These are phyloP conservation scores for Tipula helvola DNA, from an alignment of 2,888 invertebrate genomes.

Conservation along the genomic window DNA sequence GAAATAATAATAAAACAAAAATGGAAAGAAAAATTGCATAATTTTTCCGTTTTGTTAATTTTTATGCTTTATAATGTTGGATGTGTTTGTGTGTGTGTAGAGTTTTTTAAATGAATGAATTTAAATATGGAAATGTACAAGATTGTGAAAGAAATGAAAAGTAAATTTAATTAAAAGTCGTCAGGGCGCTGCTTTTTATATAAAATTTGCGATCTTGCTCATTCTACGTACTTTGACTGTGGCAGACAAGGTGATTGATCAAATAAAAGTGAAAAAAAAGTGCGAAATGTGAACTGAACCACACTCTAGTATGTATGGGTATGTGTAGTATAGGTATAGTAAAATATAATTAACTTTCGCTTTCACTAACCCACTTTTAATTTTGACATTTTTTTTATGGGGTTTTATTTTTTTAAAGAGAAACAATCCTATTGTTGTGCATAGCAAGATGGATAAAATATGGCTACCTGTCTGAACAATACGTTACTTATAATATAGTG, in stretches of 20 bases:
- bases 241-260: neutral
- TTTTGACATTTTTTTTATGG: neutral
- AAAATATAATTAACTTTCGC: constrained; percentile 5
- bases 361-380: constrained; percentile 8
- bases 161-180: neutral
- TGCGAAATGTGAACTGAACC: constrained; percentile 5
- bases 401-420: neutral
- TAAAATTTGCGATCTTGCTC: neutral
- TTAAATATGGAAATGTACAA: neutral
- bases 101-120: neutral
- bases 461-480: neutral
- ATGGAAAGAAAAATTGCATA: neutral
- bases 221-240: neutral
- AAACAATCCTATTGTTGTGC: neutral
- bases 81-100: neutral
- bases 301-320: neutral
- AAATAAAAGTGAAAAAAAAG: constrained; percentile 6
- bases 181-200: neutral
- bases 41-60: neutral
- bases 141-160: neutral
- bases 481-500: neutral
- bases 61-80: neutral
- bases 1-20: neutral
- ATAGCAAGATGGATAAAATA: neutral
- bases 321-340: neutral